Base-by-base conservation (phyloP, 2,888 invertebrate species). In the Paralinhomoeus sp. region DNA sequence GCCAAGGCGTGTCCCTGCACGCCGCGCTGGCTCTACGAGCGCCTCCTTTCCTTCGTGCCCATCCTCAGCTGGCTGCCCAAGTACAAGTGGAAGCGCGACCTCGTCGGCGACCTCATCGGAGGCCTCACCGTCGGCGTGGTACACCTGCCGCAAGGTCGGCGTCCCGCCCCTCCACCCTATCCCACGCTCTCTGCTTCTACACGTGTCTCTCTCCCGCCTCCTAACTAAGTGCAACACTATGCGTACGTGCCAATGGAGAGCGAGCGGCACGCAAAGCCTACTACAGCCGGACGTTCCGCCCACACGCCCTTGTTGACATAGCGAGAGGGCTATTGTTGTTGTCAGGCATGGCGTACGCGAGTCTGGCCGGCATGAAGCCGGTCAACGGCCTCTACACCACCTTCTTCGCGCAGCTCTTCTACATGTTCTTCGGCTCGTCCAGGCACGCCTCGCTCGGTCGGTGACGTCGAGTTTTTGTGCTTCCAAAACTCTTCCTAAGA, bases 321-420 rank as follows among this genome's bases (percentile, higher is more conserved):
- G n/a, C n/a, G 15, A 31, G 12, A 31, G 15, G 9, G 31, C 9
- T 12, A 31, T 31, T 31, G 9, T 31, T 31, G 5, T 35, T 40
- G 50, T 46, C 45, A 61, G 67, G 69, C 44, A 68, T 71, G 68
- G 70, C 70, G 1, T 71, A 71, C 55, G 69, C 68, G n/a, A 61
- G 67, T 52, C 54, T 71, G 50, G 68, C 69, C 3, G 62, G 62
- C 3, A 54, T 70, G 5, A 61, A 64, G 2, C 67, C 71, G 3
- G 65, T 70, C 22, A 65, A 62, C 53, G 73, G 73, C 12, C 64
- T 74, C 33, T 83, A 84, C 64, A 81, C 82, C 73, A 85, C 84
- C 0, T 84, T 87, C 66, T 84, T 87, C 65, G 83, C 87, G 0
- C 80, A 82, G 1, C 67, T 85, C 12, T 65, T 84, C 20, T 89